Conservation (phyloP, 2,888 invertebrate genomes). For the Patella caerulea region DNA sequence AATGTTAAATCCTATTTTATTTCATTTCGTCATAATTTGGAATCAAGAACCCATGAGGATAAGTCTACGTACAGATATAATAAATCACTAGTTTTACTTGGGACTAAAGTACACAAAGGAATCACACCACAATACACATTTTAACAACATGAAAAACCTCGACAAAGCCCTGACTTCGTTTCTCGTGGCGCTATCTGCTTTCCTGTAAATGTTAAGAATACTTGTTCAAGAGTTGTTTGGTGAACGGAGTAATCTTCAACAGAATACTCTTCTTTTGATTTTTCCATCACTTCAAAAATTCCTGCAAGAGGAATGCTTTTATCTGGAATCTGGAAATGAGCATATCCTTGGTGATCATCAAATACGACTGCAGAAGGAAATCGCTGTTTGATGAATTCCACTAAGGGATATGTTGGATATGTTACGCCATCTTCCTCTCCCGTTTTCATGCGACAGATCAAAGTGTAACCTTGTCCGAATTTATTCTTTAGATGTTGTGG, state of each 20-base stretch:
- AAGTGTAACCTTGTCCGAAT: slow-evolving; percentile 79
- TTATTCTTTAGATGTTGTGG: slow-evolving; percentile 72
- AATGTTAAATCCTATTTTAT: too few species aligned
- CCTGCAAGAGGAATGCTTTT: slow-evolving; percentile 62
- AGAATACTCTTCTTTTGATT: slow-evolving; percentile 50
- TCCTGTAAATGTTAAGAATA: slow-evolving; percentile 73
- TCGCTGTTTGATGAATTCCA: slow-evolving; percentile 72
- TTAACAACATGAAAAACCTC: slow-evolving; percentile 30
- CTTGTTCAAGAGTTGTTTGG: slow-evolving; percentile 70
- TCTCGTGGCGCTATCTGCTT: slow-evolving; percentile 54
- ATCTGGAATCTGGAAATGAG: slow-evolving; percentile 67
- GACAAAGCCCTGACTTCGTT: slow-evolving; percentile 18
- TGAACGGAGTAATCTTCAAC: slow-evolving; percentile 70
- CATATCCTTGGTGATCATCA: slow-evolving; percentile 78
- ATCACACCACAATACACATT: not conserved
- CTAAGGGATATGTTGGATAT: slow-evolving; percentile 45
- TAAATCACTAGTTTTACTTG: too few species aligned
- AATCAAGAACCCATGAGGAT: too few species aligned
- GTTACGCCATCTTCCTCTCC: slow-evolving; percentile 33
- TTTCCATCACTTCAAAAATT: slow-evolving; percentile 69
- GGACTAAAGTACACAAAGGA: too few species aligned
- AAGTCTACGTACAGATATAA: too few species aligned
- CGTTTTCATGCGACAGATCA: slow-evolving; percentile 73
- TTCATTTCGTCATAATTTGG: too few species aligned
- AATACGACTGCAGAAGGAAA: slow-evolving; percentile 78